A percentile compares a stretch with the other conserved stretches of the same genome.
Conservation (phyloP, 2,113 vertebrate species). For the Coryphaenoides rupestris region DNA sequence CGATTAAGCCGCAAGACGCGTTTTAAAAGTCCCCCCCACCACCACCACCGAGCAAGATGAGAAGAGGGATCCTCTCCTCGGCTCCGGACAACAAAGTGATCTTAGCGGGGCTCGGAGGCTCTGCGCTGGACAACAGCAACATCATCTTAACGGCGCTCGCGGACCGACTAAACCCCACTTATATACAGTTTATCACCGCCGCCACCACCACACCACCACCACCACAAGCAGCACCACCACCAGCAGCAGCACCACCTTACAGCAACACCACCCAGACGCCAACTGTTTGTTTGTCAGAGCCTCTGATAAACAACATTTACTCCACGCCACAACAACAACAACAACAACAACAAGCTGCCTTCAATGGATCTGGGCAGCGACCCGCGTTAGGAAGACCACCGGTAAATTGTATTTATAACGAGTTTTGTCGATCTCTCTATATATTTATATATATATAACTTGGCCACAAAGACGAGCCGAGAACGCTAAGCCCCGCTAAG, state of each 20-base stretch:
- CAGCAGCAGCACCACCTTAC: too few species aligned
- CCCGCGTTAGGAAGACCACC: constrained; percentile 70
- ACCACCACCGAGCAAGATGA: too few species aligned
- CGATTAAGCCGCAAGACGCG: constrained; percentile 55
- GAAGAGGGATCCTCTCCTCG: constrained; percentile 74
- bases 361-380: constrained; percentile 69
- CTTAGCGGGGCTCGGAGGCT: constrained; percentile 64
- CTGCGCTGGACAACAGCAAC: constrained; percentile 63
- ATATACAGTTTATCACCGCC: constrained; percentile 72
- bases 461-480: too few species aligned
- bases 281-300: constrained; percentile 68
- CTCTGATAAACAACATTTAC: constrained; percentile 68
- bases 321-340: constrained; percentile 73
- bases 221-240: too few species aligned
- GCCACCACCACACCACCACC: too few species aligned
- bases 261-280: constrained; percentile 69
- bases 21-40: constrained; percentile 63
- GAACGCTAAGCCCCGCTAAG: too few species aligned
- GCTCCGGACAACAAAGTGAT: constrained; percentile 73
- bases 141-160: constrained; percentile 66
- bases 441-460: too few species aligned
- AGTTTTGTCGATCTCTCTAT: constrained; percentile 18
- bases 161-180: constrained; percentile 67
- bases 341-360: constrained; percentile 66
- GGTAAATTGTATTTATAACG: constrained; percentile 61